Percentiles rank a stretch among this genome's conserved stretches.
Evolutionary conservation across 2,113 vertebrate genomes (phyloP).

Genomic region (Glaucidium brasilianum): DNA sequence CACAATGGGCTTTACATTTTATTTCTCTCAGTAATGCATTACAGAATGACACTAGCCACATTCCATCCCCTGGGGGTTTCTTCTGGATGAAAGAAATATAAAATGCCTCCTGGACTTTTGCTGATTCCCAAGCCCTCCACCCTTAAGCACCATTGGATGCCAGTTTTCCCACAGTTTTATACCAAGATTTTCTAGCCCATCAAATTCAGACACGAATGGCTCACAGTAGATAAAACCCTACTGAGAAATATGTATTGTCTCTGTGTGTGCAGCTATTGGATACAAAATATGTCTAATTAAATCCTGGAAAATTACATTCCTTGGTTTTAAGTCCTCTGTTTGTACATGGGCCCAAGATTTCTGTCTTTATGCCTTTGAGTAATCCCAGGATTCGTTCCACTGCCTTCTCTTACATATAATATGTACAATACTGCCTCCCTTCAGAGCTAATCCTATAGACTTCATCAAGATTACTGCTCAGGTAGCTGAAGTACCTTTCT

Average conservation of each 20-base stretch:
- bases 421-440: background rate
- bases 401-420: background rate
- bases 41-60: background rate
- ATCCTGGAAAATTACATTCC: background rate
- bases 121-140: background rate
- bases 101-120: background rate
- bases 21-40: background rate
- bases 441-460: background rate
- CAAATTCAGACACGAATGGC: background rate
- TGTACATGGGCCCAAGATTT: background rate
- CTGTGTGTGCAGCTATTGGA: background rate
- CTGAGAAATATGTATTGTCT: background rate
- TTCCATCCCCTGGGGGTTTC: background rate
- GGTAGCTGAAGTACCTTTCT: background rate
- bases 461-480: background rate
- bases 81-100: background rate
- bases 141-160: background rate
- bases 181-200: background rate
- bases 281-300: background rate
- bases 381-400: background rate
- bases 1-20: background rate
- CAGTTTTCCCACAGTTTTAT: background rate
- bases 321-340: background rate
- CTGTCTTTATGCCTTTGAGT: background rate
- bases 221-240: slow-evolving; percentile 1